These are phyloP conservation scores for Pogonophryne albipinna DNA, from an alignment of 2,797 vertebrate species.

Conservation along the genomic window DNA sequence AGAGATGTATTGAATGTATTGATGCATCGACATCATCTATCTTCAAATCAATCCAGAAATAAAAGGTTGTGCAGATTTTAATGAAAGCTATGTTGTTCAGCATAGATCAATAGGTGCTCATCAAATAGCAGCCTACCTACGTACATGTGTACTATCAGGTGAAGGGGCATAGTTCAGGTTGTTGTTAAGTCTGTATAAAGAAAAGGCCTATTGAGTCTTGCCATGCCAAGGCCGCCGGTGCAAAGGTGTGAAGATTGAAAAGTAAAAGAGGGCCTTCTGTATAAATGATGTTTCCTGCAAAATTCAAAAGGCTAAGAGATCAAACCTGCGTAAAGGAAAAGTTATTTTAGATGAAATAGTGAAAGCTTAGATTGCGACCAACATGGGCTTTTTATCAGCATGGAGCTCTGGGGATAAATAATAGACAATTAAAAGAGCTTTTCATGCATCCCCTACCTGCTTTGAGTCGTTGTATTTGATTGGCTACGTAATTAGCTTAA, in stretches of 20 bases:
- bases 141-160: too few relatives aligned
- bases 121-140: neutral
- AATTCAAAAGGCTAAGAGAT: slow-evolving; percentile 53
- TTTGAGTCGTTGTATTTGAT: slow-evolving; percentile 79
- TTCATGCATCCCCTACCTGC: slow-evolving; percentile 71
- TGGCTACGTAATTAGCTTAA: slow-evolving; percentile 82
- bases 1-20: neutral
- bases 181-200: slow-evolving; percentile 17
- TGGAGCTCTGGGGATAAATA: slow-evolving; percentile 59
- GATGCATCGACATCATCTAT: slow-evolving; percentile 10
- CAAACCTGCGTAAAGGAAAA: slow-evolving; percentile 47
- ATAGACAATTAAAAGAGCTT: slow-evolving; percentile 63
- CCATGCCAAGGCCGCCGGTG: slow-evolving; percentile 9
- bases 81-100: neutral
- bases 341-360: slow-evolving; percentile 54
- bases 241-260: slow-evolving; percentile 26
- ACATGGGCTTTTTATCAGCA: slow-evolving; percentile 55
- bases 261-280: slow-evolving; percentile 22
- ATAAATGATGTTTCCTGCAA: slow-evolving; percentile 20
- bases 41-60: slow-evolving; percentile 8
- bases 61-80: neutral
- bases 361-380: slow-evolving; percentile 48
- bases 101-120: neutral
- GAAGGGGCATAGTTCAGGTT: neutral
- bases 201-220: slow-evolving; percentile 23